Evolutionary conservation across 2,113 vertebrate species (phyloP), one percentile per base, ranked within the genome.

Genomic region (Cynoglossus semilaevis): DNA sequence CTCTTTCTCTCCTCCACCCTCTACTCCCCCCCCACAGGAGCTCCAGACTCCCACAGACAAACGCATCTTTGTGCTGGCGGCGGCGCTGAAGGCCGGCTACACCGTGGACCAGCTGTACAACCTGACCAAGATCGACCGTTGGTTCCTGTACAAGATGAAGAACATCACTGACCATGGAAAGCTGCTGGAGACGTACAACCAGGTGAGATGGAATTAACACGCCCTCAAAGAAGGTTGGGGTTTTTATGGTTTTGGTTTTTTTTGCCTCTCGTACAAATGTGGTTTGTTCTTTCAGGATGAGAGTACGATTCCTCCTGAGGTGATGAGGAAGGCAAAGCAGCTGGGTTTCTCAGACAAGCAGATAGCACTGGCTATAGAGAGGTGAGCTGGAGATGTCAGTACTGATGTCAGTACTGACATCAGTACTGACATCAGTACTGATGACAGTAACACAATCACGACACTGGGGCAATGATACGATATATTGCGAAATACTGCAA

Each of bases 81-180:
- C 96, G 0, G 97, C 97, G 0, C 75, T 99, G n/a, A 84, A 87
- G 15, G 94, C 90, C 0, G 92, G 94, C 1, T 98, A 98, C 84
- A 90, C 92, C 0, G 93, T 98, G 0, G 95, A 94, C 55, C 92
- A 92, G 37, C 94, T 99, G 22, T 96, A 99, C 0, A 90, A 94
- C 41, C 93, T 98, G 68, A 99, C 97, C 1, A 96, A 94, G 84
- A 99, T 99, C 0, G 94, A 99, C 89, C 93, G 93, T 82, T 99
- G 96, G 97, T 99, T 99, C 86, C 91, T 99, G 74, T 83, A 98
- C 88, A 94, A 97, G 73, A 99, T 99, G 96, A 96, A 96, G 85
- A 94, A 93, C 84, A 98, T 98, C 14, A 54, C 92, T 0, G 91
- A 94, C 69, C 94, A 98, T 0, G 56, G 92, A 1, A 63, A 79